Evolutionary conservation across 2,888 invertebrate species (phyloP).

Genomic region (Cantharis rustica): DNA sequence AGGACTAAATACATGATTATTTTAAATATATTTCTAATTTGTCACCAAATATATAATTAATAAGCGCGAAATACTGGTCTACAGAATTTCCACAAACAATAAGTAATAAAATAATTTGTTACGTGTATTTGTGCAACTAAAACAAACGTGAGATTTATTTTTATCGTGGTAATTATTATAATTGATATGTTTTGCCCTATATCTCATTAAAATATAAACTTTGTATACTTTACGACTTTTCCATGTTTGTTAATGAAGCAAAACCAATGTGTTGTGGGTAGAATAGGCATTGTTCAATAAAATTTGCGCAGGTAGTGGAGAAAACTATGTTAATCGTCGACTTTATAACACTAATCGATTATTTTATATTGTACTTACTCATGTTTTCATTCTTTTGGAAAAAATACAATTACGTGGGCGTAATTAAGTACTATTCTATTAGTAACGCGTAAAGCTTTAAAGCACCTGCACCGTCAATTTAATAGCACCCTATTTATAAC

Average conservation of each 20-base stretch:
- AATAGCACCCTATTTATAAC: neutral
- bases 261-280: slow-evolving; percentile 12
- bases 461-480: neutral
- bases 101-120: slow-evolving; percentile 9
- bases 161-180: slow-evolving; percentile 12
- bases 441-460: neutral
- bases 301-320: slow-evolving; percentile 18
- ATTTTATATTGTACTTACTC: slow-evolving; percentile 17
- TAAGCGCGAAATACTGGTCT: neutral
- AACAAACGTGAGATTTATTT: neutral
- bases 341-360: slow-evolving; percentile 19
- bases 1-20: no score
- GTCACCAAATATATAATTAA: neutral
- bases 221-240: slow-evolving; percentile 15
- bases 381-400: slow-evolving; percentile 14
- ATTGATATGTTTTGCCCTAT: slow-evolving; percentile 11
- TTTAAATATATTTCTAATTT: no score
- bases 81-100: neutral
- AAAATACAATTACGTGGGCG: slow-evolving; percentile 10
- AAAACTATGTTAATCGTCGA: slow-evolving; percentile 16
- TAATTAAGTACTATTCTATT: slow-evolving; percentile 9
- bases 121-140: slow-evolving; percentile 7
- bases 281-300: slow-evolving; percentile 17
- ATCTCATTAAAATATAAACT: slow-evolving; percentile 15
- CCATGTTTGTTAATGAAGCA: slow-evolving; percentile 19